Base-by-base conservation (phyloP, 1,140 invertebrate genomes). In the Drosophila neocordata region DNA sequence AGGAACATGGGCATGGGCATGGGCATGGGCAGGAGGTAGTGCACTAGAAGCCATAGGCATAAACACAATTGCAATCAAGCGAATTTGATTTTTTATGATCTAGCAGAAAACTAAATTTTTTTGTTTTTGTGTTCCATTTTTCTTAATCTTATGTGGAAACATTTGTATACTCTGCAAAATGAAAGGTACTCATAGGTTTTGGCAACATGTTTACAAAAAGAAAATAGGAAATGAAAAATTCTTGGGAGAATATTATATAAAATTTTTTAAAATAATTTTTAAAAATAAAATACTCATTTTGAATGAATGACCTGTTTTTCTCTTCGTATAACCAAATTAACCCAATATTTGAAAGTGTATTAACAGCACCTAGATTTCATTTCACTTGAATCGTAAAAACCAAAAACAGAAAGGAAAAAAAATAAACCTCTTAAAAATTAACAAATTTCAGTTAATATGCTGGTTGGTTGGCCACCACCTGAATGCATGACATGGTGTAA, bases 31-130 rank as follows among this genome's bases (percentile, higher is more conserved):
- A 18, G 8, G 41, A 48, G 41, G 1, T 44, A 7, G 13, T 44
- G 41, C 41, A 44, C 7, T 13, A 44, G 41, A 15, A 41, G 15
- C 13, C 41, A 20, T 8, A 48, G 18, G 41, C 41, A 20, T 48
- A 48, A 48, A 48, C 41, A 48, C 37, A 35, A 44, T 59, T 74
- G 57, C 63, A 70, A 66, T 70, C 68, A 59, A 66, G 63, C 63
- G 31, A 57, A 53, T 52, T 72, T 41, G 18, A 63, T 63, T 69
- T 69, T 73, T 73, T 59, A 72, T 59, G 71, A 34, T 53, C 69
- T 72, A 62, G 13, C 53, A 72, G 61, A 37, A 37, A 56, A 62
- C 67, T 15, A 1, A 56, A 41, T 24, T 7, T 0, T 24, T 24
- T 24, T 24, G 27, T 53, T 59, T 72, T 73, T 72, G 72, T 52